These are phyloP conservation scores for Hyposoter didymator DNA, from an alignment of 2,888 invertebrate genomes.

Conservation along the genomic window DNA sequence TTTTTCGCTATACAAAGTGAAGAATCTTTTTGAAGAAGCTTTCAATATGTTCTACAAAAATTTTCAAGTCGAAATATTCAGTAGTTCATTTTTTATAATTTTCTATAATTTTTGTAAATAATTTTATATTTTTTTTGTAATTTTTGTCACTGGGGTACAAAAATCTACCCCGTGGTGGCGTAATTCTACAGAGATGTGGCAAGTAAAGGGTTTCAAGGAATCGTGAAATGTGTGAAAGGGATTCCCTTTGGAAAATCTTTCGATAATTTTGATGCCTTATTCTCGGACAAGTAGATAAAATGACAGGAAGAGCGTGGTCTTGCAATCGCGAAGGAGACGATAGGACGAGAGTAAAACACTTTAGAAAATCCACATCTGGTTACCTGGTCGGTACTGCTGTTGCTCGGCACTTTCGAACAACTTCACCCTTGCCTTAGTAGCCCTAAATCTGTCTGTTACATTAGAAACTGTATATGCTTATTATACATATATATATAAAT, in stretches of 20 bases:
- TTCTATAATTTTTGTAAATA: too few species aligned
- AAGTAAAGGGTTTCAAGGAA: background rate
- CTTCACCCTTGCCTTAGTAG: constrained; percentile 57
- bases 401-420: constrained; percentile 64
- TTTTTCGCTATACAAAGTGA: too few species aligned
- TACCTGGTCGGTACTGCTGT: constrained; percentile 51
- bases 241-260: background rate
- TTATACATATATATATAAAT: constrained; percentile 23
- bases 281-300: background rate
- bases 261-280: background rate
- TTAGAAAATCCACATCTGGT: constrained; percentile 70
- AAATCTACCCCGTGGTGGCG: too few species aligned
- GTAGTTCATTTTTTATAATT: too few species aligned
- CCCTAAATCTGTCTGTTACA: constrained; percentile 69
- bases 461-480: constrained; percentile 27
- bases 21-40: too few species aligned
- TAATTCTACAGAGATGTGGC: too few species aligned
- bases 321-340: background rate
- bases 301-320: background rate
- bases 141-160: too few species aligned
- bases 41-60: too few species aligned
- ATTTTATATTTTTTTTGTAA: too few species aligned
- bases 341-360: constrained; percentile 63
- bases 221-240: background rate
- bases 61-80: too few species aligned